These are phyloP conservation scores for Melangyna quadrimaculata DNA, from an alignment of 2,888 invertebrate species.

Conservation along the genomic window DNA sequence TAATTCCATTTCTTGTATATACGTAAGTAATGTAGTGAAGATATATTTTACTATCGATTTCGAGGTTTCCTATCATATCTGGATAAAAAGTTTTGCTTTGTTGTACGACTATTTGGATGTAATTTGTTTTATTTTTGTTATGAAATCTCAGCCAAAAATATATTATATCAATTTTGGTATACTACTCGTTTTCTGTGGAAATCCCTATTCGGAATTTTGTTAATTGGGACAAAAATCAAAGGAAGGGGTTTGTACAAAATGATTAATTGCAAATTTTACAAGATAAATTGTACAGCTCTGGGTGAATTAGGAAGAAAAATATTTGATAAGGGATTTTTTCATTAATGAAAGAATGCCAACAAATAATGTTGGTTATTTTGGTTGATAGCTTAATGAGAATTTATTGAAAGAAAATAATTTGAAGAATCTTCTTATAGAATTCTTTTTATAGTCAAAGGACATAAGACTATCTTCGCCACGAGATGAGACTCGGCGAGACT, in stretches of 20 bases:
- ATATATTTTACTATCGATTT: neutral
- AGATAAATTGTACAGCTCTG: constrained; percentile 6
- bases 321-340: neutral
- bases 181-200: neutral
- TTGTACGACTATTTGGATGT: neutral
- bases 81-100: neutral
- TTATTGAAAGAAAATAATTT: neutral
- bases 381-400: neutral
- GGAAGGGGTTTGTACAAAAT: neutral
- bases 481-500: no score
- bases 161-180: neutral
- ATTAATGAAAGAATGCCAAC: neutral
- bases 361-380: neutral
- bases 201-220: constrained; percentile 3
- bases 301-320: neutral
- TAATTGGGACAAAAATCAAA: neutral
- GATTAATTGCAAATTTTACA: neutral
- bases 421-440: neutral
- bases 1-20: neutral
- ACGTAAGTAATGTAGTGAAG: no score
- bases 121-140: neutral
- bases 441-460: no score
- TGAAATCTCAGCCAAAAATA: constrained; percentile 6
- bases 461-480: no score
- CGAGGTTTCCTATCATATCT: neutral